phyloP scores from a whole-genome alignment of 2,888 invertebrate genomes.

The Conus canariensis region DNA sequence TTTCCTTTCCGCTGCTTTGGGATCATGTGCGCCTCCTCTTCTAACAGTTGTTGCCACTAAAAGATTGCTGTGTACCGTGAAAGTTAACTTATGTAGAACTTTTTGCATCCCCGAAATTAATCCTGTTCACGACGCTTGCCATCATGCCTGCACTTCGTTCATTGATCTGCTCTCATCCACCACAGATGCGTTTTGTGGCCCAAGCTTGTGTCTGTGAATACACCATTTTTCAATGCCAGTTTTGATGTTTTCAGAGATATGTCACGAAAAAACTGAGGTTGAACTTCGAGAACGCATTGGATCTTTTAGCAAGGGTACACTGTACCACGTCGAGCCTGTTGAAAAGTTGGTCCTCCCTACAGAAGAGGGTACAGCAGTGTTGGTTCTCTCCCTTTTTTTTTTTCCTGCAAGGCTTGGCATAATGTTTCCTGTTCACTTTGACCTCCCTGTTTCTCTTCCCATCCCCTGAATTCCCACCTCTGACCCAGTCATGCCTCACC shows the following conservation, averaged over 20 bases:
- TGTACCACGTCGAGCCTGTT: slow-evolving; percentile 57
- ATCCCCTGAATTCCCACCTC: not conserved
- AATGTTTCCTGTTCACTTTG: not conserved
- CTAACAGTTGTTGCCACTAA: no score
- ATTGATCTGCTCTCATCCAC: not conserved
- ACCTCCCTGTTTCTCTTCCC: not conserved
- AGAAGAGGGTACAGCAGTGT: slow-evolving; percentile 53
- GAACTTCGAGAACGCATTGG: slow-evolving; percentile 56
- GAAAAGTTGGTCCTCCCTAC: slow-evolving; percentile 64
- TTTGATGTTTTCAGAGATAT: slow-evolving; percentile 50
- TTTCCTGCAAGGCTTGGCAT: not conserved
- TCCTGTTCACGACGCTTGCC: no score
- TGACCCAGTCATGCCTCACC: not conserved
- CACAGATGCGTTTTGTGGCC: not conserved
- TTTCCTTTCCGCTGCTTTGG: no score
- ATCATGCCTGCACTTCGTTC: not conserved
- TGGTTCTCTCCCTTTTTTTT: not conserved
- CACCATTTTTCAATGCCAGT: not conserved
- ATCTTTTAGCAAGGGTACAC: slow-evolving; percentile 56
- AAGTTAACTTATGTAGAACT: no score
- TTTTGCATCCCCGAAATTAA: no score
- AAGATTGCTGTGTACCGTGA: no score
- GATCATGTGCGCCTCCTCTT: no score
- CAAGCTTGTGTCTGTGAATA: not conserved
- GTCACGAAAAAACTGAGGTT: slow-evolving; percentile 59